Base-by-base conservation (phyloP, 2,113 vertebrate genomes). In the Chloropsis cyanopogon region DNA sequence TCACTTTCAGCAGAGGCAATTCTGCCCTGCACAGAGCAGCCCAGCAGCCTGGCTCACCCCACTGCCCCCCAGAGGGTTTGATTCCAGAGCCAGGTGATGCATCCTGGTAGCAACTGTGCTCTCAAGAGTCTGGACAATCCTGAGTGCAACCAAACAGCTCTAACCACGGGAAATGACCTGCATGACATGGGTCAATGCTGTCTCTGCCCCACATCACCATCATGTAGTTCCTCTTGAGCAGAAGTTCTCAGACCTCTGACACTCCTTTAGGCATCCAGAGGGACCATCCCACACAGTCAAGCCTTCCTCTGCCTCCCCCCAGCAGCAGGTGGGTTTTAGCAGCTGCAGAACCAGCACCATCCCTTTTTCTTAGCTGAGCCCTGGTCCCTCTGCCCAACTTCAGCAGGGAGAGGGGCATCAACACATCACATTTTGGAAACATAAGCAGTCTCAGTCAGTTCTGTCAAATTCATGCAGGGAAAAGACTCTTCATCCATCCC, bases 111-210 rank as follows among this genome's bases (percentile, higher is more conserved):
- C 4, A 4, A 13, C 11, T 9, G 8, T 4, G 28, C 6, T 76
- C 70, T 54, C 23, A 11, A 47, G 61, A 23, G 23, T 6, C 39
- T 2, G 0, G 7, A 3, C 3, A 24, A 47, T 6, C 31, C 66
- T 2, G 7, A 87, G 28, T 0, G 8, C 47, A 44, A 59, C 3
- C 39, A 18, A 59, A 50, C 2, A 3, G 11, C 49, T 81, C 5
- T 3, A 33, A 11, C 12, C 47, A 5, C 0, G 0, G 44, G 60
- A 46, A 54, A 15, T 2, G 1, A 49, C 28, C 54, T 6, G 25
- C 31, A 10, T 1, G 7, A 11, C 3, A 1, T 0, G 4, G 37
- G 35, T 10, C 29, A 29, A 4, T 0, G 29, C 53, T 24, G 29
- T 25, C 60, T 44, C 72, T 33, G 25, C 33, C 71, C 44, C 25